These are phyloP conservation scores for Danio albolineatus DNA, from an alignment of 2,797 vertebrate species.

Conservation along the genomic window DNA sequence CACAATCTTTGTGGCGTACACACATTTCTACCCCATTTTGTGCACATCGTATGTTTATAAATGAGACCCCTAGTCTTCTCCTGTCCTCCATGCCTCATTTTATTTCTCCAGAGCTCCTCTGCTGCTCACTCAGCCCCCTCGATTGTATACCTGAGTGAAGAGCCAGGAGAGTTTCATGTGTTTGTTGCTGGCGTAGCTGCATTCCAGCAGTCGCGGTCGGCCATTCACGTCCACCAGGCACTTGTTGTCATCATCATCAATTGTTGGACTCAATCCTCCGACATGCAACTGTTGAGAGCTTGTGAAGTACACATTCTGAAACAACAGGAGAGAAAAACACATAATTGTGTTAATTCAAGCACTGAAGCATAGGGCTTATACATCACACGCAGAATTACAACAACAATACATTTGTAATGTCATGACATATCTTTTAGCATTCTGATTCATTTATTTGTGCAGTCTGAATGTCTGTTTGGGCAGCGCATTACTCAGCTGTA, in stretches of 20 bases:
- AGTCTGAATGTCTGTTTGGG: neutral
- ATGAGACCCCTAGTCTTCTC: no score
- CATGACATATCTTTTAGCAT: neutral
- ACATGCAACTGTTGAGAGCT: conserved; percentile 90
- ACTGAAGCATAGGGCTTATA: neutral
- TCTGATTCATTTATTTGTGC: neutral
- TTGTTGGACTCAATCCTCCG: conserved; percentile 92
- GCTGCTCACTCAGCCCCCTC: no score
- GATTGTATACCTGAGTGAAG: conserved; percentile 89
- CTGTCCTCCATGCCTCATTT: no score
- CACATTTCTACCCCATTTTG: no score
- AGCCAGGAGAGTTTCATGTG: conserved; percentile 98
- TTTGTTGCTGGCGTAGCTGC: conserved; percentile 94
- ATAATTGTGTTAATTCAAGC: neutral
- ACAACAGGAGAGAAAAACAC: neutral
- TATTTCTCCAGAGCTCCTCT: no score
- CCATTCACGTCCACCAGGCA: conserved; percentile 98
- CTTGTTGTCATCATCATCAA: conserved; percentile 96
- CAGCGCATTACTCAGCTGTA: neutral
- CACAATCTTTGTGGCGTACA: no score
- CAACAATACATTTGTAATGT: neutral
- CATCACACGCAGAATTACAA: neutral
- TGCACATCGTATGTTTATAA: no score
- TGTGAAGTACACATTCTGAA: conserved; percentile 96
- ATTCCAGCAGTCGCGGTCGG: conserved; percentile 93